Conservation (phyloP, 2,113 vertebrate genomes). For the Coptodon rendalli region DNA sequence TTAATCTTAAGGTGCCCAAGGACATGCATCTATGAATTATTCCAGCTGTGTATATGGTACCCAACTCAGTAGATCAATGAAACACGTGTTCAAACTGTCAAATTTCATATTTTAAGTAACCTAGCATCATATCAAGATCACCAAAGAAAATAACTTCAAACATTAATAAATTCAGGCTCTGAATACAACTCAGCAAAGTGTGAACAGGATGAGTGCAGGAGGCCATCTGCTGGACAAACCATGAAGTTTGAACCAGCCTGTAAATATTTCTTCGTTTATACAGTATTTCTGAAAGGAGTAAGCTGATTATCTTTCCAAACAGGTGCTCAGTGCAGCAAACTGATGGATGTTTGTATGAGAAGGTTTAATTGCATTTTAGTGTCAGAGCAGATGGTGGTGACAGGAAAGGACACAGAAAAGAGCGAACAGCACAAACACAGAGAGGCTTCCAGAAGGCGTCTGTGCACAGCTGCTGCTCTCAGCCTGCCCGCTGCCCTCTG, state of each 20-base stretch:
- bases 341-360: not conserved
- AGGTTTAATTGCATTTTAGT: not conserved
- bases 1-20: accelerated
- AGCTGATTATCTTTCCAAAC: not conserved
- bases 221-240: not conserved
- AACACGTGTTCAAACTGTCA: not conserved
- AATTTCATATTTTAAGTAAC: not conserved
- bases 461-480: not conserved
- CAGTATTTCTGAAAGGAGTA: not conserved
- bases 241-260: not conserved
- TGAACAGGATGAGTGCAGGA: not conserved
- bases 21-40: not conserved
- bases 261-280: not conserved
- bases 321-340: not conserved
- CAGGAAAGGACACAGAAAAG: not conserved
- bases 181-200: not conserved
- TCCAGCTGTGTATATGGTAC: not conserved
- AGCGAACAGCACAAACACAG: not conserved
- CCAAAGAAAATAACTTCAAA: not conserved
- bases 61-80: accelerated
- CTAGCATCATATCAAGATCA: not conserved
- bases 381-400: not conserved
- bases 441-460: not conserved
- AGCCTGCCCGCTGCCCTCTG: not conserved
- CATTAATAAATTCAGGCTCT: not conserved